Evolutionary conservation across 2,797 vertebrate genomes (phyloP).

Genomic region (Gymnothorax reevesii): DNA sequence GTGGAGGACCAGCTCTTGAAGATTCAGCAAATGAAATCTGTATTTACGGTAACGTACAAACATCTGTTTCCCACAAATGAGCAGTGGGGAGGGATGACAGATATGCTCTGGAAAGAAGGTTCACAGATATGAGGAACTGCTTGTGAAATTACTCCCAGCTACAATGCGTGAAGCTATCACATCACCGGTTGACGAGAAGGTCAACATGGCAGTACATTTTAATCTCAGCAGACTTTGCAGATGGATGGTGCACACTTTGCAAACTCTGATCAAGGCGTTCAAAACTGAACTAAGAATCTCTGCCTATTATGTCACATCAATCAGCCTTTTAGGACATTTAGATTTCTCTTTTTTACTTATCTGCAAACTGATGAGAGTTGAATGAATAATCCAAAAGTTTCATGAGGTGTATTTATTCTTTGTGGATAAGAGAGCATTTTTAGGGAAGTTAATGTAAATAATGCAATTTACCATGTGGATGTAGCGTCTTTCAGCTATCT

Average conservation of each 20-base stretch:
- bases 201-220: conserved; percentile 22
- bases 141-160: conserved; percentile 42
- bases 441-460: background rate
- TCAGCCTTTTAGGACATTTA: background rate
- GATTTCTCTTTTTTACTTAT: too few relatives aligned
- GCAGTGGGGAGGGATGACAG: background rate
- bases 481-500: background rate
- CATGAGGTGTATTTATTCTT: too few relatives aligned
- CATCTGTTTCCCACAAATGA: background rate
- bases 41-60: conserved; percentile 81
- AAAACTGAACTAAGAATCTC: background rate
- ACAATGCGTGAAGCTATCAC: conserved; percentile 31
- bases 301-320: background rate
- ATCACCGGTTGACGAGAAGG: conserved; percentile 37
- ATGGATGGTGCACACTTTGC: conserved; percentile 1
- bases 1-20: conserved; percentile 79
- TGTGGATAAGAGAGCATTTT: background rate
- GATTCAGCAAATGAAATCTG: conserved; percentile 76
- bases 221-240: background rate
- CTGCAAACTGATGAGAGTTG: too few relatives aligned
- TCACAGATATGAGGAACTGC: conserved; percentile 51
- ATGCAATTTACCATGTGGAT: background rate
- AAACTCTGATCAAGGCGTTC: background rate
- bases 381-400: too few relatives aligned
- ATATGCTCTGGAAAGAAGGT: background rate